Evolutionary conservation across 2,797 vertebrate genomes (phyloP).

Genomic region (Sebastes kiyomatsui): DNA sequence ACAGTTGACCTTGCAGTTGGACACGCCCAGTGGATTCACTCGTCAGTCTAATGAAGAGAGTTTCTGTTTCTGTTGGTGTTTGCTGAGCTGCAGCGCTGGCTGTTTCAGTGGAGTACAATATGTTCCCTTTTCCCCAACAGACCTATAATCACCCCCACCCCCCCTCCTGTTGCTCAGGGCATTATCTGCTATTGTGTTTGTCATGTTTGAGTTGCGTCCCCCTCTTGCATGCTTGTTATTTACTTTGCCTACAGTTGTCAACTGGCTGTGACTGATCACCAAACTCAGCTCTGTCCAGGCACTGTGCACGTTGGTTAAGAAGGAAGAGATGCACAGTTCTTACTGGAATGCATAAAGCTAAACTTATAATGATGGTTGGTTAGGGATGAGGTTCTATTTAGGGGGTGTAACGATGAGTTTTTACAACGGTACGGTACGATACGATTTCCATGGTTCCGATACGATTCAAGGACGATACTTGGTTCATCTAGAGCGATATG

Average conservation of each 20-base stretch:
- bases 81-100: neutral
- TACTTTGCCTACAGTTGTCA: constrained; percentile 9
- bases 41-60: neutral
- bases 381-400: neutral
- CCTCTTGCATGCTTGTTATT: constrained; percentile 30
- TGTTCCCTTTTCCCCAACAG: constrained; percentile 28
- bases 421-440: no score
- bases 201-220: constrained; percentile 21
- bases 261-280: neutral
- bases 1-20: neutral
- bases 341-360: neutral
- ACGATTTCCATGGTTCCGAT: no score
- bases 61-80: neutral
- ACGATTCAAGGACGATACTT: no score
- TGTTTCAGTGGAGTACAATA: constrained; percentile 4
- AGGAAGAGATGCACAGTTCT: neutral
- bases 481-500: no score
- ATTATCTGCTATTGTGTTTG: constrained; percentile 41
- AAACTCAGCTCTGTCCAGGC: neutral
- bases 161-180: constrained; percentile 33
- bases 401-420: no score
- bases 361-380: neutral
- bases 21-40: neutral
- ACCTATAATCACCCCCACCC: constrained; percentile 36
- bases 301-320: neutral